These are phyloP conservation scores for Poecile atricapillus DNA, from an alignment of 2,113 vertebrate species.

Conservation along the genomic window DNA sequence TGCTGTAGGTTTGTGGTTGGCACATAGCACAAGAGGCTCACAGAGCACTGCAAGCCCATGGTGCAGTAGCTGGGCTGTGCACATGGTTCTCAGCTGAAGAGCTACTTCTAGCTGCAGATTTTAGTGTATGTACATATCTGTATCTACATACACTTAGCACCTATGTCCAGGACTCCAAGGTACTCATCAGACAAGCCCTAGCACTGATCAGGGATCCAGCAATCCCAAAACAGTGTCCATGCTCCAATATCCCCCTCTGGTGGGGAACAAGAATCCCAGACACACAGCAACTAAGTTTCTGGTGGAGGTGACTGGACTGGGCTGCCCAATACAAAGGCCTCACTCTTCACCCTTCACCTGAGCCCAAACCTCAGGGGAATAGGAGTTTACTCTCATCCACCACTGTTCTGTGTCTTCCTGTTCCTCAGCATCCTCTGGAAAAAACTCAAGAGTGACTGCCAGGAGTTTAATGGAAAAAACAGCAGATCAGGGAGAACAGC, in stretches of 20 bases:
- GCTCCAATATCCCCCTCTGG: not conserved
- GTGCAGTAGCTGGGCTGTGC: not conserved
- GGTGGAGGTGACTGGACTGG: not conserved
- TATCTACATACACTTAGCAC: not conserved
- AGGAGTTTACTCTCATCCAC: not conserved
- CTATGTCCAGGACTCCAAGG: not conserved
- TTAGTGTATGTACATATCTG: not conserved
- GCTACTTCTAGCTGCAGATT: not conserved
- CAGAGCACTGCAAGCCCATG: not conserved
- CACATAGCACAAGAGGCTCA: fast-evolving
- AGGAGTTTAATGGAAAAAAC: not conserved
- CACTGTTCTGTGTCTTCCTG: not conserved
- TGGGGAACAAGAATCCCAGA: not conserved
- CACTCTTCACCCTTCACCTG: not conserved
- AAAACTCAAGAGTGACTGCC: not conserved
- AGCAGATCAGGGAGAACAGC: not conserved
- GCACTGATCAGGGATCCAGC: not conserved
- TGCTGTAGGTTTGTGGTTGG: not conserved
- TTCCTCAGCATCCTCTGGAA: not conserved
- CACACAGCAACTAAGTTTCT: not conserved
- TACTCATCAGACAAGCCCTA: not conserved
- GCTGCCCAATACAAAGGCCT: not conserved
- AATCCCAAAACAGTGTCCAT: not conserved
- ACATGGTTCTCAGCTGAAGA: not conserved
- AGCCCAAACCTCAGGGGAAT: not conserved